Conservation (phyloP, 2,888 invertebrate species). For the Drosophila niveifrons region DNA sequence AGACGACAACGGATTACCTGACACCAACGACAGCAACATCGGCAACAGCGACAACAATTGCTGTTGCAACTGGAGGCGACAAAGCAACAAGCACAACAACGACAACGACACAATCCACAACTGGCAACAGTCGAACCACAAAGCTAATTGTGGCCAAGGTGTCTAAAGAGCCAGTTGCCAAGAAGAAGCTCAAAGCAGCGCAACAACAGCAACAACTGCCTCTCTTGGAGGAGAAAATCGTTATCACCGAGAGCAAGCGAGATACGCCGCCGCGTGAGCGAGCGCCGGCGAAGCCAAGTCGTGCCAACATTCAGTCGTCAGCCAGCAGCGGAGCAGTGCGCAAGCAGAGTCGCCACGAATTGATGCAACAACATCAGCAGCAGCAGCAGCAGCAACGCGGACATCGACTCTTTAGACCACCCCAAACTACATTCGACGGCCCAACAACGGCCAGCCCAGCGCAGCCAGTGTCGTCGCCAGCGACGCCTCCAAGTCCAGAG, state of each 20-base stretch:
- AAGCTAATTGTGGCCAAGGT: slow-evolving; percentile 77
- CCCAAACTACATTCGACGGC: slow-evolving; percentile 46
- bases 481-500: slow-evolving; percentile 40
- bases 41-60: slow-evolving; percentile 54
- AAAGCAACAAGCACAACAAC: slow-evolving; percentile 32
- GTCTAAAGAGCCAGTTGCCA: slow-evolving; percentile 53
- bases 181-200: slow-evolving; percentile 57
- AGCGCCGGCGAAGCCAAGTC: slow-evolving; percentile 84
- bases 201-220: slow-evolving; percentile 20
- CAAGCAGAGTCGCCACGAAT: slow-evolving; percentile 42
- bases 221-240: slow-evolving; percentile 70
- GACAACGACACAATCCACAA: slow-evolving; percentile 45
- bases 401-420: slow-evolving; percentile 81
- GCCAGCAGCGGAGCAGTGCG: slow-evolving; percentile 62
- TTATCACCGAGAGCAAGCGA: slow-evolving; percentile 83
- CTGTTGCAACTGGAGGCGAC: slow-evolving; percentile 45
- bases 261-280: slow-evolving; percentile 85
- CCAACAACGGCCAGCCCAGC: slow-evolving; percentile 54
- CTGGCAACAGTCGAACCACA: slow-evolving; percentile 63
- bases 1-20: slow-evolving; percentile 64
- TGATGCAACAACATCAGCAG: slow-evolving; percentile 32
- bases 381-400: slow-evolving; percentile 74
- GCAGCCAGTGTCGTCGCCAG: slow-evolving; percentile 44
- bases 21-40: slow-evolving; percentile 33
- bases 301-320: slow-evolving; percentile 63